phyloP scores from a whole-genome alignment of 2,113 vertebrate genomes.

The Dermatemys mawii region DNA sequence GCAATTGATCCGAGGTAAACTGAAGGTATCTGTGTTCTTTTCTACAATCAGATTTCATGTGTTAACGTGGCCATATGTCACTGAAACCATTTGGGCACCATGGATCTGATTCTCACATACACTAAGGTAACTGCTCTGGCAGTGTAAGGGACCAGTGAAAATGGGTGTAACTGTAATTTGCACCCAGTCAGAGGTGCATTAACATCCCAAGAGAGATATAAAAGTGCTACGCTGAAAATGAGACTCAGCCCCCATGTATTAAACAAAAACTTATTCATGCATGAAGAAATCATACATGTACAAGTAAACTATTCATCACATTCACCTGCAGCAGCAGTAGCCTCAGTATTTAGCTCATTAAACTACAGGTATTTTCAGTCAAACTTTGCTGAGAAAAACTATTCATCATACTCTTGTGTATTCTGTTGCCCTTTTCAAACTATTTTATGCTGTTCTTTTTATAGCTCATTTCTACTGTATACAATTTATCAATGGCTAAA shows the following conservation, averaged over 20 bases:
- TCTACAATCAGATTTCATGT: neutral
- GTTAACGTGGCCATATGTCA: neutral
- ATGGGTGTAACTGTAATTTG: fast-evolving
- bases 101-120: fast-evolving
- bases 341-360: neutral
- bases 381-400: neutral
- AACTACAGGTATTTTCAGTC: neutral
- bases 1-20: neutral
- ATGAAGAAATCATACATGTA: neutral
- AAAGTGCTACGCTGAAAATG: neutral
- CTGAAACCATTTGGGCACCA: neutral
- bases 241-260: neutral
- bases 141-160: neutral
- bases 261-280: neutral
- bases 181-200: fast-evolving
- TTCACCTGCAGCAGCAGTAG: neutral
- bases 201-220: neutral
- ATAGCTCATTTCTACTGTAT: neutral
- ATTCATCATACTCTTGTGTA: neutral
- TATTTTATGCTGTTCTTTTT: neutral
- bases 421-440: neutral
- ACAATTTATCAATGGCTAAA: neutral
- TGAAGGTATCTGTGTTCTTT: neutral
- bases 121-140: neutral
- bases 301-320: neutral